These are phyloP conservation scores for Bradypodion pumilum DNA, from an alignment of 2,797 vertebrate genomes.

Conservation along the genomic window DNA sequence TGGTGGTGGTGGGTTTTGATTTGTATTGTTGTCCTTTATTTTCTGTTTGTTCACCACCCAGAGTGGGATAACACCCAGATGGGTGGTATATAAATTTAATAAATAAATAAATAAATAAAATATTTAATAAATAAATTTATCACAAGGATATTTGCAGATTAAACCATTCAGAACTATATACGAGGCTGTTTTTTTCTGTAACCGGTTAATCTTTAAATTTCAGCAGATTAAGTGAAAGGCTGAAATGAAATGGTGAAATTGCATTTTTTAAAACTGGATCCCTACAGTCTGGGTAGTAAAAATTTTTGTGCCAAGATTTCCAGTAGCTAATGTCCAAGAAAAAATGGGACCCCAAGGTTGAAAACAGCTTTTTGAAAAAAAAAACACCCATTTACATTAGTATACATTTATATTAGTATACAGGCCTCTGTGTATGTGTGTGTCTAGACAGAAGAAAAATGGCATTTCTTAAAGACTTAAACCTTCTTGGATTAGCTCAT, in stretches of 20 bases:
- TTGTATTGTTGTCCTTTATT: too few species aligned
- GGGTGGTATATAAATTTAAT: too few species aligned
- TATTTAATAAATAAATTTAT: conserved; percentile 28
- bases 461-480: neutral
- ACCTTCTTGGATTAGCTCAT: neutral
- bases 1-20: too few species aligned
- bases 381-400: too few species aligned
- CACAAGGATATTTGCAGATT: conserved; percentile 41
- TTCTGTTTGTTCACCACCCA: too few species aligned
- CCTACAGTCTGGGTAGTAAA: neutral
- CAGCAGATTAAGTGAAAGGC: conserved; percentile 13
- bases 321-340: too few species aligned
- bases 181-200: conserved; percentile 22
- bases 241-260: conserved; percentile 19
- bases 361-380: too few species aligned
- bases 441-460: neutral
- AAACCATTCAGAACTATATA: conserved; percentile 44
- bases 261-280: neutral
- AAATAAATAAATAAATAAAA: too few species aligned
- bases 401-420: too few species aligned
- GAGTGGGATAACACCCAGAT: too few species aligned
- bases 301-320: neutral
- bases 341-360: too few species aligned
- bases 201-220: conserved; percentile 38
- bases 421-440: too few species aligned